Evolutionary conservation across 2,888 invertebrate species (phyloP), one percentile per base, ranked within the genome.

Genomic region (Cataglyphis altisquamis): DNA sequence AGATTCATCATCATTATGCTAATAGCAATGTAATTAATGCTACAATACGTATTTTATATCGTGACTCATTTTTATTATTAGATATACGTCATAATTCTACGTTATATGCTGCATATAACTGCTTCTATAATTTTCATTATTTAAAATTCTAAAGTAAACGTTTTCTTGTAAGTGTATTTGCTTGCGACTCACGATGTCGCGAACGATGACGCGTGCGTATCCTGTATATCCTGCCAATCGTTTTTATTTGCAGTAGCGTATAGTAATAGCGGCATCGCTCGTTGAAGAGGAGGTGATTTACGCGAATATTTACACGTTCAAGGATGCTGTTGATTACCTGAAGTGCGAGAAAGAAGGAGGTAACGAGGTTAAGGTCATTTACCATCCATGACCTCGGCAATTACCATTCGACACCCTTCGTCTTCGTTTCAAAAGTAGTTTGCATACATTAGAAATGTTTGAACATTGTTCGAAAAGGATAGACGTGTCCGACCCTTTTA

Each of bases 311-410:
- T 74, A 21, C 41, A 32, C 86, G 78, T 84, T 84, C 77, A 73
- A 78, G 84, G 21, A 64, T 66, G 73, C 62, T 77, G 84, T 52
- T 89, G 85, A 89, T 89, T 89, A 82, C 70, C 66, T 39, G 82
- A 57, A 70, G 82, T 81, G 32, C 10, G 21, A 73, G 67, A 78
- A 89, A 88, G 85, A 90, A 88, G 63, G 86, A 89, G 88, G 89
- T 88, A 90, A 93, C 84, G 86, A 84, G 91, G 92, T 91, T 87
- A 92, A 91, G 90, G 90, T 88, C 89, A 77, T 68, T 86, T 84
- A 74, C 82, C 66, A 88, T 87, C 88, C 88, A 85, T 89, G 90
- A 91, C 90, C 90, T 86, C 84, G 89, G 82, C 84, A 91, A 93
- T 92, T 90, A 89, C 88, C 86, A 88, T 89, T 88, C 83, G 83